Evolutionary conservation across 2,888 invertebrate genomes (phyloP).

Genomic region (Drosophila testacea): DNA sequence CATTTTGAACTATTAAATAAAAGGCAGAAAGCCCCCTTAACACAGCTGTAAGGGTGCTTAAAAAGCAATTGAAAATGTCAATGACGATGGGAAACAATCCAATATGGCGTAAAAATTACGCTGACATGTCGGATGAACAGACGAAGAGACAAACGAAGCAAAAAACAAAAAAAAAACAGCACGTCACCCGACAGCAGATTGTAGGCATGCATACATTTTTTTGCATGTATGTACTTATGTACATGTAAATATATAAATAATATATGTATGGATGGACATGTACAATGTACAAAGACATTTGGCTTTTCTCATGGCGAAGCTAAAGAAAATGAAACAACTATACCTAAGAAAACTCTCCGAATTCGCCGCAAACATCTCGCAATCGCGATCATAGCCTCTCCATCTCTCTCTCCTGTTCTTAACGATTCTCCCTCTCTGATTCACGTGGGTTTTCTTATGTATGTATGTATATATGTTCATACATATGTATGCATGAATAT

Average conservation of each 20-base stretch:
- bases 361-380: slow-evolving; percentile 67
- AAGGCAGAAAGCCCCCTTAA: background rate
- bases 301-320: slow-evolving; percentile 62
- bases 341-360: slow-evolving; percentile 64
- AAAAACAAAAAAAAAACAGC: slow-evolving; percentile 31
- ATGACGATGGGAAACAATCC: slow-evolving; percentile 46
- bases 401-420: slow-evolving; percentile 55
- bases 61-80: slow-evolving; percentile 55
- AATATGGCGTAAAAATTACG: slow-evolving; percentile 67
- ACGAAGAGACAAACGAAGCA: slow-evolving; percentile 42
- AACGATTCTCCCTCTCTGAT: slow-evolving; percentile 65
- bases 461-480: slow-evolving; percentile 6
- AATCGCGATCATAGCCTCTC: slow-evolving; percentile 59
- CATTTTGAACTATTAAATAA: slow-evolving; percentile 5
- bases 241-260: slow-evolving; percentile 4
- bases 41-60: slow-evolving; percentile 19
- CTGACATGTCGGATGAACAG: slow-evolving; percentile 48
- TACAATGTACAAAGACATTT: slow-evolving; percentile 45
- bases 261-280: slow-evolving; percentile 6
- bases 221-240: slow-evolving; percentile 18
- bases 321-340: slow-evolving; percentile 63
- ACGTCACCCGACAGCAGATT: slow-evolving; percentile 42
- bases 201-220: slow-evolving; percentile 17
- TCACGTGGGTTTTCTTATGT: slow-evolving; percentile 72
- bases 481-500: slow-evolving; percentile 23